A percentile compares a stretch with the other conserved stretches of the same genome.
These are phyloP conservation scores for Picathartes gymnocephalus DNA, from an alignment of 2,113 vertebrate genomes.

Conservation along the genomic window DNA sequence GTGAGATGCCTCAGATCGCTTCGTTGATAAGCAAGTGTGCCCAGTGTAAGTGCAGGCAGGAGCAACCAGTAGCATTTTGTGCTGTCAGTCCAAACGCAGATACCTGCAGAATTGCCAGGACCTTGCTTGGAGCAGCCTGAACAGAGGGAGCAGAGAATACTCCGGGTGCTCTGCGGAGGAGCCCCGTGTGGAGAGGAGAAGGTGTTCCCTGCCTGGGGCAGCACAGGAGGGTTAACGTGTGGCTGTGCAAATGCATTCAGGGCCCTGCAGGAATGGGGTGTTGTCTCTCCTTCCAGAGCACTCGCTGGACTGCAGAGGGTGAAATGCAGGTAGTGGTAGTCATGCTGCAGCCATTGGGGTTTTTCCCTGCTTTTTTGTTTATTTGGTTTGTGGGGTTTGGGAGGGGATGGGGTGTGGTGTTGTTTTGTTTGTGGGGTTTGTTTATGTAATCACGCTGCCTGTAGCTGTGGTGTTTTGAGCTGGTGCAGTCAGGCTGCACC, in stretches of 20 bases:
- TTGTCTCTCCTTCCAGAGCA: background rate
- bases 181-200: rapidly evolving
- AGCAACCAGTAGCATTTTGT: background rate
- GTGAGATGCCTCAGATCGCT: background rate
- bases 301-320: background rate
- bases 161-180: background rate
- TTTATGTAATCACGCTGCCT: background rate
- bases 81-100: background rate
- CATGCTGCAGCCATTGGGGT: rapidly evolving
- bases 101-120: background rate
- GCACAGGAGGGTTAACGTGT: rapidly evolving
- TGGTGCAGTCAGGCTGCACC: background rate
- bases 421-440: background rate
- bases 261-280: background rate
- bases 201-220: rapidly evolving
- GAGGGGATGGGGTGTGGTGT: too few species aligned
- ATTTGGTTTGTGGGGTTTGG: background rate
- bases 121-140: background rate
- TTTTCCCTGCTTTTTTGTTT: background rate
- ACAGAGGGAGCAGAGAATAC: background rate
- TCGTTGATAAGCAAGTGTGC: background rate
- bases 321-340: background rate
- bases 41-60: background rate
- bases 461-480: background rate
- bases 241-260: rapidly evolving